Conservation (phyloP, 2,113 vertebrate species). For the Mustela nigripes region DNA sequence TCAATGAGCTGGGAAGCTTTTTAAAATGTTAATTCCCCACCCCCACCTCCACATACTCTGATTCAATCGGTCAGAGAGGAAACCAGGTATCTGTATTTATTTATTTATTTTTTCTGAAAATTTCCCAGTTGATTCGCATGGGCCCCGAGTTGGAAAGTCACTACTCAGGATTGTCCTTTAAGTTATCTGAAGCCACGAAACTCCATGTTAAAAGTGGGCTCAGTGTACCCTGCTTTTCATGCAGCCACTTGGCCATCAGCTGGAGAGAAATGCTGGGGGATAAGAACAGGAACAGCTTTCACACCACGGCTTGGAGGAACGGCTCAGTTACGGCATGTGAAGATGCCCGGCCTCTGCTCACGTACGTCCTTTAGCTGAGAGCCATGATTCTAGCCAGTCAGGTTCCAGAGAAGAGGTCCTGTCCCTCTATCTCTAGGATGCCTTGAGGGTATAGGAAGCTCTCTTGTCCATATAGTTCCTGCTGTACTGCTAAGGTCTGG, state of each 20-base stretch:
- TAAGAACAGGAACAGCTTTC: background rate
- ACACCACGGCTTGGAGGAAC: background rate
- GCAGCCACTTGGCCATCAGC: background rate
- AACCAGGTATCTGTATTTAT: background rate
- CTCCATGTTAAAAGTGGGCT: background rate
- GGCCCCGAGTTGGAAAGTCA: background rate
- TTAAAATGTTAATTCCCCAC: background rate
- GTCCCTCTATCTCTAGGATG: background rate
- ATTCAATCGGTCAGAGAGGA: background rate
- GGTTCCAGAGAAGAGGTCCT: background rate
- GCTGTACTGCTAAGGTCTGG: background rate
- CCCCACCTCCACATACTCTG: no score
- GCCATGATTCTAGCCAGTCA: fast-evolving
- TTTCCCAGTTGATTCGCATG: background rate
- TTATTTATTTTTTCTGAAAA: background rate
- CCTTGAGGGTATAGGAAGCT: background rate
- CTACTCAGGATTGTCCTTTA: background rate
- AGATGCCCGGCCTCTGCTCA: background rate
- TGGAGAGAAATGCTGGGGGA: background rate
- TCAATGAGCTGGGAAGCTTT: background rate
- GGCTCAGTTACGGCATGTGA: fast-evolving
- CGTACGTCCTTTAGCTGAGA: fast-evolving
- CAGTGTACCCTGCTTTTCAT: background rate
- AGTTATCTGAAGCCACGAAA: background rate
- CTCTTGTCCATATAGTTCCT: fast-evolving